These are phyloP conservation scores for Lymantria monacha DNA, from an alignment of 2,888 invertebrate genomes.

Conservation along the genomic window DNA sequence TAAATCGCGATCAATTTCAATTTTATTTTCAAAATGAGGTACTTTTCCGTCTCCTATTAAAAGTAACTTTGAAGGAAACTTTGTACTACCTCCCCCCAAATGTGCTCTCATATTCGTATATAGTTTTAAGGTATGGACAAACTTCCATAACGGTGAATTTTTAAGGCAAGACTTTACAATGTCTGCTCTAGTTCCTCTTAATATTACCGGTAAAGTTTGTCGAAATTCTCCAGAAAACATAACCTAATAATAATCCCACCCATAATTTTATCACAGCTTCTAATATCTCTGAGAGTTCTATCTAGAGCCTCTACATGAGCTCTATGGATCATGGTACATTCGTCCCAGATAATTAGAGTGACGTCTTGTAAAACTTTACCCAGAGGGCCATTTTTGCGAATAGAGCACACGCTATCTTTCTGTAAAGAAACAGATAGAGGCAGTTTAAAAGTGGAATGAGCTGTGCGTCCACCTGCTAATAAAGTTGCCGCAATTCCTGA, in stretches of 20 bases:
- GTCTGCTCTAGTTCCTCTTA: conserved; percentile 30
- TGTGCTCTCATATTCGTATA: conserved; percentile 32
- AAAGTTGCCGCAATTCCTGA: conserved; percentile 1
- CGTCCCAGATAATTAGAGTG: conserved; percentile 29
- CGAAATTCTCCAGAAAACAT: conserved; percentile 16
- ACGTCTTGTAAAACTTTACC: conserved; percentile 15
- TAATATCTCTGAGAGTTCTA: background rate
- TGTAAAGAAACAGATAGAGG: conserved; percentile 19
- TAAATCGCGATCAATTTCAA: conserved; percentile 25
- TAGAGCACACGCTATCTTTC: conserved; percentile 24
- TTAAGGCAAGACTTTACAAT: conserved; percentile 33
- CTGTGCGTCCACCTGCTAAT: conserved; percentile 5
- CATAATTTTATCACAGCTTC: conserved; percentile 19
- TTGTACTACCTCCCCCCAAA: conserved; percentile 23
- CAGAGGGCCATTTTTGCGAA: conserved; percentile 21
- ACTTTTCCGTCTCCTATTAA: conserved; percentile 17
- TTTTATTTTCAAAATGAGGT: conserved; percentile 18
- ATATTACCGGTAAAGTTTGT: conserved; percentile 21
- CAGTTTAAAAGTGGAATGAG: conserved; percentile 2
- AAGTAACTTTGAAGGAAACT: conserved; percentile 28
- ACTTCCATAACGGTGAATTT: conserved; percentile 20
- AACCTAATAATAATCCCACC: conserved; percentile 18
- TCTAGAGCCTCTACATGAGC: conserved; percentile 12
- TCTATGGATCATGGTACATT: conserved; percentile 28
- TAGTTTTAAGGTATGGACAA: conserved; percentile 25